These are phyloP conservation scores for Synaphobranchus kaupii DNA, from an alignment of 2,797 vertebrate genomes.

Conservation along the genomic window DNA sequence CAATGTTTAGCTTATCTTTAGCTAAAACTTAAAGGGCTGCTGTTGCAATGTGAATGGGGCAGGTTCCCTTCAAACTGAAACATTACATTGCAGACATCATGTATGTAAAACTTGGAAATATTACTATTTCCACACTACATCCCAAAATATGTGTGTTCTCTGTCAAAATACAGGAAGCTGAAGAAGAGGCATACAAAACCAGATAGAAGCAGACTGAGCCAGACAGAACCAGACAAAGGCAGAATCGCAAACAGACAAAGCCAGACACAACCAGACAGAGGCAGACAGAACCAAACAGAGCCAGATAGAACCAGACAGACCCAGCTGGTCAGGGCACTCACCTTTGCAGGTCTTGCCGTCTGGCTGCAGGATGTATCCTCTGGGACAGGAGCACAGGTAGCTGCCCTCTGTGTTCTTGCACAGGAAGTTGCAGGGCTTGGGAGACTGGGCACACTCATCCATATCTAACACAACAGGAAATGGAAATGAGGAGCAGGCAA, in stretches of 20 bases:
- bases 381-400: conserved; percentile 90
- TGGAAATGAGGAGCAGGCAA: neutral
- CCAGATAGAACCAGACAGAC: neutral
- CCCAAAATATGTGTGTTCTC: neutral
- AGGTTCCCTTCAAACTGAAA: neutral
- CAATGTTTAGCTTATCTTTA: neutral
- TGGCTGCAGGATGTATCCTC: conserved; percentile 87
- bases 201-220: neutral
- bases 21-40: neutral
- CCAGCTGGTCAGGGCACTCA: conserved; percentile 46
- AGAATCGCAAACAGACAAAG: neutral
- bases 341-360: conserved; percentile 94
- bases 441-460: conserved; percentile 88
- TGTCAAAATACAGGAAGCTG: neutral
- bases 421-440: conserved; percentile 90
- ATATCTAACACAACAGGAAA: conserved; percentile 70
- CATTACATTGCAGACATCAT: neutral
- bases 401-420: conserved; percentile 95
- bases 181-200: neutral
- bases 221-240: neutral
- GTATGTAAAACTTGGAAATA: neutral
- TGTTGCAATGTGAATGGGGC: neutral
- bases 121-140: neutral
- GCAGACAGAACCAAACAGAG: neutral
- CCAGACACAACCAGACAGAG: neutral